Base-by-base conservation (phyloP, 2,797 vertebrate genomes). In the Glyptemys insculpta region DNA sequence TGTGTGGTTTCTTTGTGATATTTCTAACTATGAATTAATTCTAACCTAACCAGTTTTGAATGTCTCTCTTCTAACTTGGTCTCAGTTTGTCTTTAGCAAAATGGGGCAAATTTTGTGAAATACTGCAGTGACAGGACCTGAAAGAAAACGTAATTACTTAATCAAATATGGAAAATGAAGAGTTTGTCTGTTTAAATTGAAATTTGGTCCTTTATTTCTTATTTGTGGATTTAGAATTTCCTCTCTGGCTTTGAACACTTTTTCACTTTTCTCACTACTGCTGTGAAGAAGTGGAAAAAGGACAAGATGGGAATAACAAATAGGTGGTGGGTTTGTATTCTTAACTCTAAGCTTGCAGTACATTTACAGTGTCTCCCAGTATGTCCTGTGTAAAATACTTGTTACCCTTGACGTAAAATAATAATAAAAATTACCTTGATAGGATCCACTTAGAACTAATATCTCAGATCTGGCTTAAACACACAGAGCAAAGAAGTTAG, bases 141-240 rank as follows among this genome's bases (percentile, higher is more conserved):
- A 93, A 90, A 97, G 94, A 95, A 88, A 94, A 87, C 88, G 23
- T 96, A 92, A 88, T 89, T 96, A 89, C 97, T 97, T 96, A 95
- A 96, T 97, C 96, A 97, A 96, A 97, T 90, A 81, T 94, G 92
- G 95, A 96, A 98, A 98, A 98, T 98, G 98, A 98, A 98, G 98
- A 97, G 97, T 98, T 98, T 98, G 98, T 97, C 97, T 98, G 96
- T 98, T 93, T 96, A 89, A 97, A 94, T 89, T 95, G 94, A 94
- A 87, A 52, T 83, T 97, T 94, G 91, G 78, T 88, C 93, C 92
- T 91, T 89, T 96, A 41, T 84, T 97, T 96, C 89, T 87, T 93
- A 23, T 89, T 94, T 96, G 21, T 81, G 96, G 95, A 94, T 95
- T 88, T 97, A 98, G 97, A 96, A 89, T 95, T 98, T 96, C 84